Evolutionary conservation across 2,888 invertebrate genomes (phyloP).

Genomic region (Omphaloscelis lunosa): DNA sequence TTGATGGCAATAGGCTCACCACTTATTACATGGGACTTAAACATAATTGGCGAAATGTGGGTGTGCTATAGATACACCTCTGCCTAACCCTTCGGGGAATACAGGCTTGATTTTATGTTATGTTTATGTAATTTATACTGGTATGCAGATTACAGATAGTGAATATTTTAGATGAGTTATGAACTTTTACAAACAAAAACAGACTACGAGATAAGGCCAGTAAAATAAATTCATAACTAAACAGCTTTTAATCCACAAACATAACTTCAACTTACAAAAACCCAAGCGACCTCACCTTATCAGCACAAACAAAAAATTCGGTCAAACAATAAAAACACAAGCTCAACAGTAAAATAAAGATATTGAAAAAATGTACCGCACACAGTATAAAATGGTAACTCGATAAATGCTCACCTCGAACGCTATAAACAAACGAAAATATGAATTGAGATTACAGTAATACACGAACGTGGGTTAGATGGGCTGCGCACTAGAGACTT

Average conservation of each 20-base stretch:
- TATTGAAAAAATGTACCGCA: constrained; percentile 67
- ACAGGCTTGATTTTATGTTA: too few relatives aligned
- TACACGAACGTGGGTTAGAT: constrained; percentile 70
- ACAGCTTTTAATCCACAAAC: not conserved
- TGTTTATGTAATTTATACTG: not conserved
- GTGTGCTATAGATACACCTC: too few relatives aligned
- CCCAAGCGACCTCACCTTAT: constrained; percentile 20
- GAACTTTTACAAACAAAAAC: constrained; percentile 3
- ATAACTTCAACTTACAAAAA: not conserved
- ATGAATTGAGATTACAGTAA: constrained; percentile 84
- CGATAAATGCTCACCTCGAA: constrained; percentile 78
- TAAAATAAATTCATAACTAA: constrained; percentile 10
- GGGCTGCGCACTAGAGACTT: constrained; percentile 28
- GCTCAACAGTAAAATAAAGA: constrained; percentile 54
- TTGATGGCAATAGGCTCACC: too few relatives aligned
- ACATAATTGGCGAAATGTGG: too few relatives aligned
- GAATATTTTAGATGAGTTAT: not conserved
- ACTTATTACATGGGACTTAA: too few relatives aligned
- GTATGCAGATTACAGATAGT: not conserved
- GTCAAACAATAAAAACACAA: constrained; percentile 38
- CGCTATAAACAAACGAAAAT: constrained; percentile 85
- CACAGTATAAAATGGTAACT: constrained; percentile 73
- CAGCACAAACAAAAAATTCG: constrained; percentile 17
- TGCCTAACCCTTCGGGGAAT: too few relatives aligned
- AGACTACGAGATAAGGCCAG: not conserved